Evolutionary conservation across 2,113 vertebrate species (phyloP).

Genomic region (Balaeniceps rex): DNA sequence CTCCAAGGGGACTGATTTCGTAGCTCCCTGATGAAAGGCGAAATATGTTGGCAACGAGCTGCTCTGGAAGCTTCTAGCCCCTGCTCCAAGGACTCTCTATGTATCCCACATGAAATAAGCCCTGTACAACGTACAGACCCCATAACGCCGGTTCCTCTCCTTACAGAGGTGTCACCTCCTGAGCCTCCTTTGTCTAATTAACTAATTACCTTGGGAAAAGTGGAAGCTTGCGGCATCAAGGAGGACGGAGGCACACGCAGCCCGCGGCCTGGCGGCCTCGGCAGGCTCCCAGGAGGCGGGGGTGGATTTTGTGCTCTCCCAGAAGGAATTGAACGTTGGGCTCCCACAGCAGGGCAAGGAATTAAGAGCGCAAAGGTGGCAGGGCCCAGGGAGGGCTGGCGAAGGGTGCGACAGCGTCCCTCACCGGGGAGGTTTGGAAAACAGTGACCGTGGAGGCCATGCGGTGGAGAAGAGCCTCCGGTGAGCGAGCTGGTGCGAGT

Average conservation of each 20-base stretch:
- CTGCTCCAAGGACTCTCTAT: background rate
- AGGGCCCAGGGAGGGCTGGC: background rate
- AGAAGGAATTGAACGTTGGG: rapidly evolving
- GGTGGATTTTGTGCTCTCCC: background rate
- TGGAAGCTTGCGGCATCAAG: no score
- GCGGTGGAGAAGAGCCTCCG: background rate
- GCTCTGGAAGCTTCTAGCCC: background rate
- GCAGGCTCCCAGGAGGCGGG: no score
- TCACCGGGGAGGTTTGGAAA: no score
- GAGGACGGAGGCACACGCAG: background rate
- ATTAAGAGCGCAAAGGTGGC: no score
- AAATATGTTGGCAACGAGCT: background rate
- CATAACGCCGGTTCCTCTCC: background rate
- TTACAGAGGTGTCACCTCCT: background rate
- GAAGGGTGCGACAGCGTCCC: rapidly evolving
- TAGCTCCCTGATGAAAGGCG: background rate
- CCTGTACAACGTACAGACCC: rapidly evolving
- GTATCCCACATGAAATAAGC: background rate
- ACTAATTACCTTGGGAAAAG: background rate
- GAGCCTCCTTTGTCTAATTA: background rate
- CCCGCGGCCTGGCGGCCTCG: background rate
- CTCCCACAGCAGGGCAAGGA: background rate
- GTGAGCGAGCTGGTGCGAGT: no score
- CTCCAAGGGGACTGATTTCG: background rate
- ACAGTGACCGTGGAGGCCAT: rapidly evolving